Conservation (phyloP, 2,113 vertebrate species). For the Vombatus ursinus region DNA sequence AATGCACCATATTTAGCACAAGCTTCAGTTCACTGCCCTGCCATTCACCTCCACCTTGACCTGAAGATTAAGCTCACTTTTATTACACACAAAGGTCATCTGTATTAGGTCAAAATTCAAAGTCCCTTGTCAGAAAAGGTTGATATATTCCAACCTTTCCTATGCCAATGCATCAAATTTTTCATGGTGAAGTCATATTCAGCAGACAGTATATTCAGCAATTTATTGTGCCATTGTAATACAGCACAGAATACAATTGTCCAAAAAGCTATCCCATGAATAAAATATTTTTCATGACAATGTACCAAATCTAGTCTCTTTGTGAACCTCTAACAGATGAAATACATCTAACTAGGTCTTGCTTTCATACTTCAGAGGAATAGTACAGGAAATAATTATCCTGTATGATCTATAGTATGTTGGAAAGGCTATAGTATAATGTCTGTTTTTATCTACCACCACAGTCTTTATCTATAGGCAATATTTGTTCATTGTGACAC, state of each 20-base stretch:
- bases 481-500: slow-evolving; percentile 67
- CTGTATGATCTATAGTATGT: slow-evolving; percentile 57
- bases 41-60: slow-evolving; percentile 85
- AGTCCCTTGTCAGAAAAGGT: slow-evolving; percentile 88
- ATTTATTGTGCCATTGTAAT: slow-evolving; percentile 85
- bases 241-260: slow-evolving; percentile 80
- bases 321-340: slow-evolving; percentile 62
- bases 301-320: slow-evolving; percentile 68
- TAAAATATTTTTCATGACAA: slow-evolving; percentile 81
- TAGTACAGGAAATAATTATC: slow-evolving; percentile 41
- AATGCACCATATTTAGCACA: slow-evolving; percentile 67
- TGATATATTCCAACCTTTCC: slow-evolving; percentile 90
- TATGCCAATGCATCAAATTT: slow-evolving; percentile 87
- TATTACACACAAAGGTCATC: slow-evolving; percentile 87
- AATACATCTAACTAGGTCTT: slow-evolving; percentile 60
- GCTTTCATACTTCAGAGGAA: slow-evolving; percentile 71
- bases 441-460: slow-evolving; percentile 66
- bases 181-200: slow-evolving; percentile 88
- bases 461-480: slow-evolving; percentile 42
- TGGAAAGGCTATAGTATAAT: slow-evolving; percentile 48
- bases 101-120: slow-evolving; percentile 88
- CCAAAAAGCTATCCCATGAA: slow-evolving; percentile 82
- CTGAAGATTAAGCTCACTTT: slow-evolving; percentile 88
- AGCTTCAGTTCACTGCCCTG: slow-evolving; percentile 72
- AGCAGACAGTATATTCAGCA: slow-evolving; percentile 87